A percentile compares a stretch with the other conserved stretches of the same genome.
These are phyloP conservation scores for Phaethon lepturus DNA, from an alignment of 2,113 vertebrate species.

Conservation along the genomic window DNA sequence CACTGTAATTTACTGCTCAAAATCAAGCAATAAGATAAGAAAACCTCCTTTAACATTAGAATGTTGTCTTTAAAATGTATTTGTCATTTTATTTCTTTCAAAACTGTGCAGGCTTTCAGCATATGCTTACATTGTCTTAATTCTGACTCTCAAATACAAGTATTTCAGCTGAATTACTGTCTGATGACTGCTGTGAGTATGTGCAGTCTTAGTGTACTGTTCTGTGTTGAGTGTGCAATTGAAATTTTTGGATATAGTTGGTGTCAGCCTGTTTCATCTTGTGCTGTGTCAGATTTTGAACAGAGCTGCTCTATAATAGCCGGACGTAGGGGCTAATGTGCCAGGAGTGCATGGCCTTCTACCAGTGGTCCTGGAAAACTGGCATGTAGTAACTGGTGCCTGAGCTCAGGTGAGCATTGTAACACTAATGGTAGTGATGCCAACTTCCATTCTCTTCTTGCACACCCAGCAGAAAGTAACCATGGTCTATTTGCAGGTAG, in stretches of 20 bases:
- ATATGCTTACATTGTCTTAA: not conserved
- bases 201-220: not conserved
- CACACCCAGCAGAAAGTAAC: not conserved
- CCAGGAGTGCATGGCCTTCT: not conserved
- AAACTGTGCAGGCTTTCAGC: not conserved
- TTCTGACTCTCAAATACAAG: not conserved
- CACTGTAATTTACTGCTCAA: not conserved
- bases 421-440: rapidly evolving
- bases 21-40: not conserved
- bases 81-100: not conserved
- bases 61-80: not conserved
- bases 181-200: not conserved
- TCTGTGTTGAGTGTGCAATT: not conserved
- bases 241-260: not conserved
- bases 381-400: rapidly evolving
- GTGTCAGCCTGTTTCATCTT: not conserved
- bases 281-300: not conserved
- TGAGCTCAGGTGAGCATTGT: not conserved
- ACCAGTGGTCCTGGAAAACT: not conserved
- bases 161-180: not conserved
- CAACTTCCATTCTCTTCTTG: not conserved
- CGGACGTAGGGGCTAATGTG: rapidly evolving
- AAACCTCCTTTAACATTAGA: not conserved
- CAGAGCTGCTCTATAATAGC: not conserved
- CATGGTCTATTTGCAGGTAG: not conserved